Evolutionary conservation across 2,888 invertebrate species (phyloP), one percentile per base, ranked within the genome.

Genomic region (Tachina grossa): DNA sequence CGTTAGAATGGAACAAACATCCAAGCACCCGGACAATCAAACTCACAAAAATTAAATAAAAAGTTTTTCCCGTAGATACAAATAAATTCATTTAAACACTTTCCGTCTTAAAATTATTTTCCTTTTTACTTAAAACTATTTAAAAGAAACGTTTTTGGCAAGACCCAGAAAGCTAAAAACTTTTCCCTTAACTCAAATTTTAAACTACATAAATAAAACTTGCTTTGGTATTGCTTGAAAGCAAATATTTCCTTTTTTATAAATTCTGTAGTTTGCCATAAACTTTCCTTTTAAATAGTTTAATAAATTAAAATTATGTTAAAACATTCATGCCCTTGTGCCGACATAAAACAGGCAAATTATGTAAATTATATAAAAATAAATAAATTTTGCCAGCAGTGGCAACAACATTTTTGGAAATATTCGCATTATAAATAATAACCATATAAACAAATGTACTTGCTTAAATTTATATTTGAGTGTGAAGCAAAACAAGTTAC

Each of bases 251-350:
- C 5, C 6, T 6, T 31, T 1, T 31, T 31, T 31, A 31, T 6
- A 31, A 31, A 31, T 31, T 31, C 31, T 31, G 8, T 63, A 22
- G 4, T 65, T 8, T 47, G 47, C 51, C 22, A 14, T 10, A 53
- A 68, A 39, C 43, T 43, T 72, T 59, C 10, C 47, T 31, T 49
- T 59, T 45, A 59, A 72, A 61, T 72, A 61, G 72, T 72, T 72
- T 47, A 72, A 72, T 61, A 61, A 72, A 72, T 72, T 49, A 72
- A 61, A 59, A 61, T 72, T 19, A 59, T 57, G 13, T 31, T 45
- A 57, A 57, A 31, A 45, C 43, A 69, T 43, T 19, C 39, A 43
- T 53, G 53, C 13, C 47, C 11, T 19, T 14, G 9, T 11, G 57
- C 10, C 22, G n/a, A n/a, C 22, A 45, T 19, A 47, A 22, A 68